Conservation (phyloP, 2,797 vertebrate species). For the Hapalemur alaotrensis region DNA sequence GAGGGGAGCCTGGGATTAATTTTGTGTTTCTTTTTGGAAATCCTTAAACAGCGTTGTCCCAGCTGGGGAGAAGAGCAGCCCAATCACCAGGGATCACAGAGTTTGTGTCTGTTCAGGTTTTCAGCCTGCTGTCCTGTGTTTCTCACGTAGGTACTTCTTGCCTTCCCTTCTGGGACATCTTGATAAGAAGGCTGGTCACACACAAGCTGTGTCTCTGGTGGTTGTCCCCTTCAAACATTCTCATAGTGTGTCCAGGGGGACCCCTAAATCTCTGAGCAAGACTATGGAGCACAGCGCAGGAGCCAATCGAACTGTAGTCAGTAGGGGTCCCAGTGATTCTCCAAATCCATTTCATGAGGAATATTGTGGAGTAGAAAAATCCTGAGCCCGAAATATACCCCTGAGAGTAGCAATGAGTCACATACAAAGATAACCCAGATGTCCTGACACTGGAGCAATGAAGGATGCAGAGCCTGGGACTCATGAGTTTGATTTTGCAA, state of each 20-base stretch:
- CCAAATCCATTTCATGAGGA: not conserved
- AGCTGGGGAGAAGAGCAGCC: not conserved
- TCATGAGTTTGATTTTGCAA: not conserved
- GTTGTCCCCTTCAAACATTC: not conserved
- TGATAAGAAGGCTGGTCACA: not conserved
- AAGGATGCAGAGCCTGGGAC: not conserved
- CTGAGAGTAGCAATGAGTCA: no score
- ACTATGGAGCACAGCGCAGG: not conserved
- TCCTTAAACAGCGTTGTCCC: not conserved
- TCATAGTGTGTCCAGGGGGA: not conserved
- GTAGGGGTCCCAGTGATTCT: not conserved
- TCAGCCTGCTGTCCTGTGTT: not conserved
- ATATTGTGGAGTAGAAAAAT: not conserved
- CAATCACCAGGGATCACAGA: not conserved
- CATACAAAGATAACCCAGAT: not conserved
- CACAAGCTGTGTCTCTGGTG: not conserved
- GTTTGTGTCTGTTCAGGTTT: not conserved
- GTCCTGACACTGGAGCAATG: not conserved
- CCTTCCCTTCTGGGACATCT: not conserved
- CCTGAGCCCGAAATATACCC: no score
- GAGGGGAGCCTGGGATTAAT: not conserved
- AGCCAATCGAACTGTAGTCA: not conserved
- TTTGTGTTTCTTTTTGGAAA: not conserved
- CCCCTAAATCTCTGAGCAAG: not conserved
- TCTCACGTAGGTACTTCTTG: not conserved